Base-by-base conservation (phyloP, 2,888 invertebrate species). In the Cremastobaeus sp. region DNA sequence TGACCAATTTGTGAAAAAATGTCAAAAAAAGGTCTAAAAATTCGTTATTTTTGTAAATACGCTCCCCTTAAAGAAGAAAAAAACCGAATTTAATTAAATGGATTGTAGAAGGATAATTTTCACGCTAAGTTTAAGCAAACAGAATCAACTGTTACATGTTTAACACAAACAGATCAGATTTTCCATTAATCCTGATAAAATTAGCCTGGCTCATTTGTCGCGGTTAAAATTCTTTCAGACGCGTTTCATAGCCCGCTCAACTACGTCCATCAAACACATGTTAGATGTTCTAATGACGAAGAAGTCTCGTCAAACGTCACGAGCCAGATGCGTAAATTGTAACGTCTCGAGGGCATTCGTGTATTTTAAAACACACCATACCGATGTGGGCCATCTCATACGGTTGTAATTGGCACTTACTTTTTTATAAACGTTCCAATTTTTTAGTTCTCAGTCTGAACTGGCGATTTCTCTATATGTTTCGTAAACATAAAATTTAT, bases 251-350 rank as follows among this genome's bases (percentile, higher is more conserved):
- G 62, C 35, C 52, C 57, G 59, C 41, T 52, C 62, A 48, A 39
- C 48, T 17, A 59, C 21, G 59, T 59, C 18, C 35, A 37, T 74
- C 65, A 41, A 60, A 66, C 74, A 74, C 60, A 69, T 74, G 74
- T 65, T 70, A 30, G 65, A 60, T 35, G 60, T 55, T 54, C 55
- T 70, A 70, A 74, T 66, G 65, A 74, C 47, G 25, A 39, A 14
- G 39, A 60, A 55, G 28, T 15, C 43, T 32, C 39, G 65, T 52
- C 62, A 57, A 55, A 66, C 48, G 65, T 54, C 74, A 64, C 30
- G 59, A 57, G 15, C 72, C 72, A 72, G 66, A 72, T 72, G 71
- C 41, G 50, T 59, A 54, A 59, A 65, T 65, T 59, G 43, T 32
- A 45, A 52, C 47, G 37, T 47, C 71, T 30, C 4, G 34, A 45